Evolutionary conservation across 1,140 invertebrate genomes (phyloP).

Genomic region (Leptoteleia sp.): DNA sequence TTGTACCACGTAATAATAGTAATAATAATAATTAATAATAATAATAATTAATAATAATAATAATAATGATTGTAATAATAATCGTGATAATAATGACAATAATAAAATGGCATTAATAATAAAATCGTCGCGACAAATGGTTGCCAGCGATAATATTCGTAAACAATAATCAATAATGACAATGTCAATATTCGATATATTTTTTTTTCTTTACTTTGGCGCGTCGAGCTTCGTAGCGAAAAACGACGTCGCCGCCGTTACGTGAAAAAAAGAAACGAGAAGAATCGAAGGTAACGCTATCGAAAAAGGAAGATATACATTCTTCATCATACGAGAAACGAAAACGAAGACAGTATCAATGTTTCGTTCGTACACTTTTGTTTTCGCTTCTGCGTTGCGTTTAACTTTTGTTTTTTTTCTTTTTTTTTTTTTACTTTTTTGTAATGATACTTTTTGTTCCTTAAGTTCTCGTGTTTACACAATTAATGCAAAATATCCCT

Average conservation of each 20-base stretch:
- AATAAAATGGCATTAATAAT: conserved; percentile 75
- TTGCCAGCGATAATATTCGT: conserved; percentile 75
- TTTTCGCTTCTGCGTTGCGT: no score
- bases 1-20: conserved; percentile 80
- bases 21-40: conserved; percentile 73
- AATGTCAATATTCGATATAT: conserved; percentile 75
- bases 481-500: conserved; percentile 81
- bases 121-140: conserved; percentile 72
- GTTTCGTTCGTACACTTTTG: no score
- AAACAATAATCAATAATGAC: conserved; percentile 78
- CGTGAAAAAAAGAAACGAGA: conserved; percentile 67
- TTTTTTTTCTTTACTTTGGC: conserved; percentile 67
- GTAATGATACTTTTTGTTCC: no score
- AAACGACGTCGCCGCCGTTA: conserved; percentile 70
- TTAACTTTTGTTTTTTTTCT: no score
- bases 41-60: conserved; percentile 70
- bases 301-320: conserved; percentile 65
- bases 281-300: conserved; percentile 66
- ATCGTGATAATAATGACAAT: conserved; percentile 73
- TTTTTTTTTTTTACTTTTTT: no score
- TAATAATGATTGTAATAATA: conserved; percentile 74
- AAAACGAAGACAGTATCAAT: conserved; percentile 78
- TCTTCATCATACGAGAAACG: conserved; percentile 65
- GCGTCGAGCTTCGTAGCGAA: conserved; percentile 73
- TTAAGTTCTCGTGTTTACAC: no score